A percentile compares a stretch with the other conserved stretches of the same genome.
phyloP scores from a whole-genome alignment of 64 coral and sea anemone species.

The Actinia equina region DNA sequence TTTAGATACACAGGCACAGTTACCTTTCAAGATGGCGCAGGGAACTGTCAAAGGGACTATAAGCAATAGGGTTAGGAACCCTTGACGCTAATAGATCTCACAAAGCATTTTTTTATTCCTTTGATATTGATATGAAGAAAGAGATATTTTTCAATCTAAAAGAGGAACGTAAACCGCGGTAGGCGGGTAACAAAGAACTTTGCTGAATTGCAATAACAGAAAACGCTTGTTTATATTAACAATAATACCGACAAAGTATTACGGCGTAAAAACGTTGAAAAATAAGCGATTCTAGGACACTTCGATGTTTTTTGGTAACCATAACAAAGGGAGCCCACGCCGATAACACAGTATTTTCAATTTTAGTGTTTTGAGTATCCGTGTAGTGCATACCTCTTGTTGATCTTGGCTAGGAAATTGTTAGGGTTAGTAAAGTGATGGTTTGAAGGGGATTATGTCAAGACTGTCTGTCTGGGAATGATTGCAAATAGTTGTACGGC shows the following conservation, averaged over 20 bases:
- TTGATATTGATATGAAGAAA: not conserved
- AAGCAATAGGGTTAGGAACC: too few relatives aligned
- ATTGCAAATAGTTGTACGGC: not conserved
- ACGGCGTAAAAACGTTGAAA: not conserved
- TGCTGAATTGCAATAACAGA: not conserved
- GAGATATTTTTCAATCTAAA: not conserved
- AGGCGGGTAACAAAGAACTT: not conserved
- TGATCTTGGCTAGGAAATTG: constrained; percentile 5
- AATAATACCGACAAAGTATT: not conserved
- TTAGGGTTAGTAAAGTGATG: not conserved
- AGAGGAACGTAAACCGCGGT: too few relatives aligned
- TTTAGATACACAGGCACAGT: too few relatives aligned
- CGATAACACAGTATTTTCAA: not conserved
- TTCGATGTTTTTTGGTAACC: not conserved
- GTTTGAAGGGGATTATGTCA: not conserved
- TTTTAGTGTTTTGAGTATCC: not conserved
- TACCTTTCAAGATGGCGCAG: too few relatives aligned
- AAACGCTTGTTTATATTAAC: not conserved
- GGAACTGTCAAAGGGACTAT: too few relatives aligned
- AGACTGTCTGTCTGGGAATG: not conserved
- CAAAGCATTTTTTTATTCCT: too few relatives aligned
- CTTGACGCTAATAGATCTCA: too few relatives aligned
- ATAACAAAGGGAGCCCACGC: not conserved
- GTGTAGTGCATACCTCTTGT: not conserved
- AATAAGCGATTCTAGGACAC: not conserved